Evolutionary conservation across 1,140 invertebrate species (phyloP).

Genomic region (Apis mellifera): Amel_HAv3.1 CM009931.2:16887501-16888000

Average conservation of each 20-base stretch:
- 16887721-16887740: neutral
- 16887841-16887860: conserved; percentile 49
- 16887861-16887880: conserved; percentile 59
- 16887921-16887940: conserved; percentile 54
- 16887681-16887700: neutral
- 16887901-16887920: conserved; percentile 64
- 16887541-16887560: too few species aligned
- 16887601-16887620: too few species aligned
- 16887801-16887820: conserved; percentile 27
- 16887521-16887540: too few species aligned
- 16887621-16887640: too few species aligned
- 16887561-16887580: too few species aligned
- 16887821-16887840: conserved; percentile 54
- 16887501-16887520: too few species aligned
- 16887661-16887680: too few species aligned
- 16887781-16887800: neutral
- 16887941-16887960: conserved; percentile 56
- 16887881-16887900: conserved; percentile 58
- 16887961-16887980: conserved; percentile 54
- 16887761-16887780: neutral
- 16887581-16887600: too few species aligned
- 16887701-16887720: neutral
- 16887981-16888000: conserved; percentile 54
- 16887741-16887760: neutral
- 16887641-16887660: too few species aligned